Conservation (phyloP, 1,140 invertebrate species). For the Pseudomyrmex gracilis region DNA sequence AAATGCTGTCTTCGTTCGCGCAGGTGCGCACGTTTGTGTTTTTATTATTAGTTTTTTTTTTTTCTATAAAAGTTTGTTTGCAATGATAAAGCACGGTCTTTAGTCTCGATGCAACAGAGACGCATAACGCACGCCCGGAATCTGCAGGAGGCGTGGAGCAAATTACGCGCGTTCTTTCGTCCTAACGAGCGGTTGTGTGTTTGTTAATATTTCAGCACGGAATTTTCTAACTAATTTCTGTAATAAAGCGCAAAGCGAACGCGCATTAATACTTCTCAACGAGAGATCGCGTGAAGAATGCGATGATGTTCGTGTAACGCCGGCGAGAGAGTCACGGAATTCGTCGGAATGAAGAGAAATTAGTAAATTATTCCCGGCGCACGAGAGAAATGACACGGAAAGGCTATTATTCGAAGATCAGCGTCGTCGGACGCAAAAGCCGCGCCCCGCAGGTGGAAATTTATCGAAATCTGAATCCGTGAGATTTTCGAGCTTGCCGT, state of each 20-base stretch:
- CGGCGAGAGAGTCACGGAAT: constrained; percentile 4
- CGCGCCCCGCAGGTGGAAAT: constrained; percentile 57
- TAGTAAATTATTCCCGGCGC: constrained; percentile 57
- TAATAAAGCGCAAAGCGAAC: constrained; percentile 7
- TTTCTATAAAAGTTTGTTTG: too few relatives aligned
- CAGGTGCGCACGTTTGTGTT: background rate
- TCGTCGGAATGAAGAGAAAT: constrained; percentile 62
- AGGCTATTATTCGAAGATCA: constrained; percentile 67
- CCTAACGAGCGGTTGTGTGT: constrained; percentile 22
- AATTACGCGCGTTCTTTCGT: constrained; percentile 18
- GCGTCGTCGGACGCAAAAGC: constrained; percentile 54
- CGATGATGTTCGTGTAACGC: background rate
- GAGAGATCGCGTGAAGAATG: background rate
- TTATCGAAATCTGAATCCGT: constrained; percentile 64
- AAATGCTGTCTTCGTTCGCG: background rate
- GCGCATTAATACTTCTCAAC: constrained; percentile 39
- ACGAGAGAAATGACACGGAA: constrained; percentile 60
- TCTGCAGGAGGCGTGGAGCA: background rate
- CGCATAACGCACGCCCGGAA: background rate
- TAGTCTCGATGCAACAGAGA: background rate
- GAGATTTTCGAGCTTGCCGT: constrained; percentile 31
- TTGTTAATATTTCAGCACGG: constrained; percentile 35
- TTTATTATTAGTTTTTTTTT: background rate
- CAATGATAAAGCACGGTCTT: background rate
- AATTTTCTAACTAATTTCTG: constrained; percentile 13